Evolutionary conservation across 2,113 vertebrate species (phyloP), one percentile per base, ranked within the genome.

Genomic region (Mungos mungo): DNA sequence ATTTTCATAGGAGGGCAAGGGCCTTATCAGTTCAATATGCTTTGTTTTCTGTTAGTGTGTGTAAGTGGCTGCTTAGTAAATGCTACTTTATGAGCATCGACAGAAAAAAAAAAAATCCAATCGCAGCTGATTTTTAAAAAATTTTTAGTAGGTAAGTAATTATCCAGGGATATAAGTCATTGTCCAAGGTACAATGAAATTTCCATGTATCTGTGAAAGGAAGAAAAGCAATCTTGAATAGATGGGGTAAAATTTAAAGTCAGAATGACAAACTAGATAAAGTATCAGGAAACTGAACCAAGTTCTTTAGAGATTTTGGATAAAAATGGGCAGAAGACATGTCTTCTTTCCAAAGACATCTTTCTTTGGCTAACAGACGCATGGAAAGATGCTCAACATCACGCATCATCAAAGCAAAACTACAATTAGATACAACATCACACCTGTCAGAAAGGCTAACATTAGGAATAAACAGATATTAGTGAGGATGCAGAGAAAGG

Each of bases 191-290:
- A 71, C 27, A 87, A 19, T 93, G n/a, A 95, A 96, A 94, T 89
- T 88, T 5, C 18, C 69, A 23, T 6, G 10, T 83, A 35, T 83
- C 71, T 33, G 54, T 79, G 91, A 96, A 93, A 94, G 81, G 80
- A 98, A 97, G 71, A 96, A 93, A 97, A 95, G 80, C 63, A 96
- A 65, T 79, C 60, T 74, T 92, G 69, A 92, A 63, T 16, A 90
- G 72, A 94, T 88, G 4, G 3, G 90, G 66, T 41, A 94, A 95
- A 97, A 31, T 80, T 0, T 0, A 38, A 31, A 82, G 66, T 71
- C 41, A 80, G 77, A 71, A 90, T 38, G 81, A 77, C 65, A 57
- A 16, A 4, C 3, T 0, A 18, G 5, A 7, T 41, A 87, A 92
- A 45, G 50, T 74, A 84, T 57, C 60, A 96, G 97, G 33, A 14